Percentiles rank a stretch among this genome's conserved stretches.
These are phyloP conservation scores for Etheostoma perlongum DNA, from an alignment of 2,797 vertebrate species.

Conservation along the genomic window DNA sequence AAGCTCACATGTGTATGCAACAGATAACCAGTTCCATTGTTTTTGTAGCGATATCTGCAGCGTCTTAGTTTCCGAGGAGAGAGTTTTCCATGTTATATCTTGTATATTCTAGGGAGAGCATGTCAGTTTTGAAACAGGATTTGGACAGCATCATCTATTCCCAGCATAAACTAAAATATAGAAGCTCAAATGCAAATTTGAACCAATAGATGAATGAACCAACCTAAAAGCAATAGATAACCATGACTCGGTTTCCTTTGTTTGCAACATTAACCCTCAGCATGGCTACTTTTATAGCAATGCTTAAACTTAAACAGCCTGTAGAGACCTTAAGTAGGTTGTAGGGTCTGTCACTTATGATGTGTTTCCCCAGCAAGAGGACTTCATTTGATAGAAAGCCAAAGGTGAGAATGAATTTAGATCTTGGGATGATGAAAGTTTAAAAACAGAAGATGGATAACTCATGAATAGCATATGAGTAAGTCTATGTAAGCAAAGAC, in stretches of 20 bases:
- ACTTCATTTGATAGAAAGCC: background rate
- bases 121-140: constrained; percentile 1
- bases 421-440: constrained; percentile 31
- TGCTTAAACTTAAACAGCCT: background rate
- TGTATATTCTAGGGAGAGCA: background rate
- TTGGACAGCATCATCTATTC: background rate
- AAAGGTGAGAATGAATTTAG: constrained; percentile 20
- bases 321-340: background rate
- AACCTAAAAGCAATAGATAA: background rate
- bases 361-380: too few species aligned
- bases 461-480: constrained; percentile 40
- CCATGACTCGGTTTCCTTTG: background rate
- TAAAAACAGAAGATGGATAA: constrained; percentile 30
- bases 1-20: background rate
- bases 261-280: background rate
- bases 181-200: background rate
- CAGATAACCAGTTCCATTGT: background rate
- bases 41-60: background rate
- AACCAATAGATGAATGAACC: too few species aligned
- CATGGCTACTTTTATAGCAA: background rate
- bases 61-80: background rate
- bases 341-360: background rate
- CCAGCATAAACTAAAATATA: background rate
- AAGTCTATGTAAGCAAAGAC: background rate
- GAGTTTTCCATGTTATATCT: background rate